phyloP scores from a whole-genome alignment of 2,113 vertebrate genomes.

The Sclerurus mexicanus region DNA sequence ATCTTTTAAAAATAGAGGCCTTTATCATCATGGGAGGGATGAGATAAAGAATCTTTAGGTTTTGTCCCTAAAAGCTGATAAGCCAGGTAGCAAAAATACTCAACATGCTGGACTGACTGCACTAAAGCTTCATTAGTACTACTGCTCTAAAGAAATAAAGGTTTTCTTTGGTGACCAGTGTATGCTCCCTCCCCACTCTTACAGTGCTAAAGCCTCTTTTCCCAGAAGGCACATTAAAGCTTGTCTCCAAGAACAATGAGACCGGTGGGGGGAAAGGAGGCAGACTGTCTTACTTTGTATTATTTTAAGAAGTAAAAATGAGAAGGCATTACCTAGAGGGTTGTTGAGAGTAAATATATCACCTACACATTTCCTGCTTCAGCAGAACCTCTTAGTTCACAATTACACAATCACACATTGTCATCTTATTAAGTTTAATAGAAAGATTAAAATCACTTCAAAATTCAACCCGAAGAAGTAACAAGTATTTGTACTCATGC shows the following conservation, averaged over 20 bases:
- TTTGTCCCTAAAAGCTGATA: not conserved
- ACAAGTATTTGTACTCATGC: not conserved
- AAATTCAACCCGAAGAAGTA: not conserved
- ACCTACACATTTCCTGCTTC: not conserved
- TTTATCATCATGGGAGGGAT: not conserved
- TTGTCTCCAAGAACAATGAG: not conserved
- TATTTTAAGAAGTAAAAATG: not conserved
- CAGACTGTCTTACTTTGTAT: not conserved
- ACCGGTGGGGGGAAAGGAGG: too few species aligned
- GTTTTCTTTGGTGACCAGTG: not conserved
- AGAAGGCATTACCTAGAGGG: not conserved
- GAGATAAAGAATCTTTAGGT: not conserved
- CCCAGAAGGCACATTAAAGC: not conserved
- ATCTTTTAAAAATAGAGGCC: not conserved
- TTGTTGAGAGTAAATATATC: not conserved
- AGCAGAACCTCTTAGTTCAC: not conserved
- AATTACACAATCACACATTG: not conserved
- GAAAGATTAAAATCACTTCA: not conserved
- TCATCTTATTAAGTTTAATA: not conserved
- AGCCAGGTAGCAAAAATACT: not conserved
- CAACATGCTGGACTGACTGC: not conserved
- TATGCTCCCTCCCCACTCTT: not conserved
- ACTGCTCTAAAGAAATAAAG: not conserved
- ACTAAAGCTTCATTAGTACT: not conserved
- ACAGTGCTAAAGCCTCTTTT: not conserved